Conservation (phyloP, 2,888 invertebrate species). For the Mactromeris polynyma region DNA sequence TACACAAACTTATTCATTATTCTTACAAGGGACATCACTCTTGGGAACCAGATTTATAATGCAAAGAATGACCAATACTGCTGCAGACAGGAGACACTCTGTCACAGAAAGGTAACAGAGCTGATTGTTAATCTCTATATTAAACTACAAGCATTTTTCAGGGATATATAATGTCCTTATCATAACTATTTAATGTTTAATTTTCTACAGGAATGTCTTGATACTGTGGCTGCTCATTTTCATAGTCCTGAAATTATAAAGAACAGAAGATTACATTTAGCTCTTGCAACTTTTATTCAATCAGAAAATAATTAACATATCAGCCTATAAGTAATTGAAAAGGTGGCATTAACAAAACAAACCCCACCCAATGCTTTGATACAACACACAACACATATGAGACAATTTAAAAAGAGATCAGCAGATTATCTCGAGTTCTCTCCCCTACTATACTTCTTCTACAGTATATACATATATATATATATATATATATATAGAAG, state of each 20-base stretch:
- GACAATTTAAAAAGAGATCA: too few relatives aligned
- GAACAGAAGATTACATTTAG: background rate
- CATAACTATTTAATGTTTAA: conserved; percentile 9
- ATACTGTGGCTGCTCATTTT: conserved; percentile 19
- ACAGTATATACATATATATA: too few relatives aligned
- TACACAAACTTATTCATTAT: too few relatives aligned
- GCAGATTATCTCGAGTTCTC: too few relatives aligned
- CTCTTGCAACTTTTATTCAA: too few relatives aligned
- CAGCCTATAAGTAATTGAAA: too few relatives aligned
- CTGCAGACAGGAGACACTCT: background rate
- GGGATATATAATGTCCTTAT: conserved; percentile 1
- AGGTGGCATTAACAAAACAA: too few relatives aligned
- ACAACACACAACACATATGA: too few relatives aligned
- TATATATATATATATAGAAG: too few relatives aligned
- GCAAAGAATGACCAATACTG: background rate
- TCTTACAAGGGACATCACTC: background rate
- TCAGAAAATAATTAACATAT: too few relatives aligned
- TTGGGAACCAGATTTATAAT: background rate
- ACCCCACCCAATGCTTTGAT: too few relatives aligned
- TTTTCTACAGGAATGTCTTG: conserved; percentile 46
- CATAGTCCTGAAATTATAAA: conserved; percentile 38
- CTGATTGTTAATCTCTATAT: conserved; percentile 4
- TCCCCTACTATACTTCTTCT: too few relatives aligned
- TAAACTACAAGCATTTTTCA: conserved; percentile 2
- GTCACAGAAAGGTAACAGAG: background rate